Percentiles rank a stretch among this genome's conserved stretches.
Evolutionary conservation across 2,888 invertebrate species (phyloP).

Genomic region (Hymenopus coronatus): DNA sequence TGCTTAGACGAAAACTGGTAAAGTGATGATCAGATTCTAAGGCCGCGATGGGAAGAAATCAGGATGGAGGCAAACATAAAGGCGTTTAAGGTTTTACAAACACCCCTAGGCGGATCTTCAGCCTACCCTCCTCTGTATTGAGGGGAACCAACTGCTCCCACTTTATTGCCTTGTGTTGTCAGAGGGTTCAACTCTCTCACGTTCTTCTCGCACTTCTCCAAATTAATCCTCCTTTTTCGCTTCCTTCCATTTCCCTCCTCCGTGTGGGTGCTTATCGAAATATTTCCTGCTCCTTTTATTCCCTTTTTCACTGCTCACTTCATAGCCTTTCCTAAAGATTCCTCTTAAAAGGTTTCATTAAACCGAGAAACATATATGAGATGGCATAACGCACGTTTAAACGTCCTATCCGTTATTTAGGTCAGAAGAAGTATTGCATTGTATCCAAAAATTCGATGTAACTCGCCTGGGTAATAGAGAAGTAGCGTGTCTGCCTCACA

Average conservation of each 20-base stretch:
- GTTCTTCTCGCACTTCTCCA: neutral
- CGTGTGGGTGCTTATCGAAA: neutral
- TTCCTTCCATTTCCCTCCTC: neutral
- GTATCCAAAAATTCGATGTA: too few relatives aligned
- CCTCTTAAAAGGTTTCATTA: neutral
- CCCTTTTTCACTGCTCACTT: neutral
- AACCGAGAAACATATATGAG: too few relatives aligned
- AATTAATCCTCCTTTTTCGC: neutral
- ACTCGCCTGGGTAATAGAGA: too few relatives aligned
- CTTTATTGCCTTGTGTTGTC: neutral
- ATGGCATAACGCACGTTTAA: too few relatives aligned
- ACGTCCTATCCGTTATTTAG: too few relatives aligned
- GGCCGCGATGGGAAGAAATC: neutral
- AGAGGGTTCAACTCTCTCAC: neutral
- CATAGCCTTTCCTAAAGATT: neutral
- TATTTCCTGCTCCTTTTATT: neutral
- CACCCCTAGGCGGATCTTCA: neutral
- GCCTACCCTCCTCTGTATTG: neutral
- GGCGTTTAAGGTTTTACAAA: constrained; percentile 15
- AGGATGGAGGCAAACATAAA: constrained; percentile 7
- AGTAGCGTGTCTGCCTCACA: too few relatives aligned
- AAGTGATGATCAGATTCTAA: neutral
- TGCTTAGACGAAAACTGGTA: neutral
- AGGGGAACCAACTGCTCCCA: neutral
- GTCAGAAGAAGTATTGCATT: too few relatives aligned